Base-by-base conservation (phyloP, 1,140 invertebrate species). In the Cepaea nemoralis region DNA sequence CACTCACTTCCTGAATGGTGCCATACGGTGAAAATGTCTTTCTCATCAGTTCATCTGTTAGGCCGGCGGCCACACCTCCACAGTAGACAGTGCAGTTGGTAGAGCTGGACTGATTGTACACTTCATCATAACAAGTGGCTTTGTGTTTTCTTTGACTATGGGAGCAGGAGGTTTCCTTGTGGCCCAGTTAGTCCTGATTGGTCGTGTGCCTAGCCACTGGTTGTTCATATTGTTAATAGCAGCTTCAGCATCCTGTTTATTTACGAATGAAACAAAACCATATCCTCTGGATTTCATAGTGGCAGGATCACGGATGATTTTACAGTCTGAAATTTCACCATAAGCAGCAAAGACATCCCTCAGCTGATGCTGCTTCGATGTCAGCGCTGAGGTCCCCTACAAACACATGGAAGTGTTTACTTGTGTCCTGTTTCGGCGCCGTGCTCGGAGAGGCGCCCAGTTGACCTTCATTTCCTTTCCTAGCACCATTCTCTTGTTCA, bases 41-140 rank as follows among this genome's bases (percentile, higher is more conserved):
- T 92, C 98, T 96, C 93, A 99, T 96, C 83, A 99, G 94, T 88
- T 99, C 98, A 91, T 99, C 98, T 88, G 87, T 35, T 86, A 99
- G 94, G 77, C 97, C 97, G 85, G 95, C 97, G 86, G 95, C 95
- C 88, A 99, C 97, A 66, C 98, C 97, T 69, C 98, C 98, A 92
- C 98, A 99, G 93, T 99, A 99, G 31, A 99, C 98, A 73, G 98
- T 99, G 92, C 97, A 99, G 93, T 99, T 99, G 87, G 98, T 99
- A 50, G 97, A 96, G 87, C 97, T 98, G 89, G 97, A 98, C 92
- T 99, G 97, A 92, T 97, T 97, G 93, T 97, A 99, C 1, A 99
- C 97, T 92, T 99, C 98, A 89, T 99, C 98, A 93, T 98, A 99
- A 96, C 97, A 87, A 98, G 93, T 70, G 96, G 96, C 88, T 97